Evolutionary conservation across 1,140 invertebrate species (phyloP), one percentile per base, ranked within the genome.

Genomic region (Aphis gossypii): DNA sequence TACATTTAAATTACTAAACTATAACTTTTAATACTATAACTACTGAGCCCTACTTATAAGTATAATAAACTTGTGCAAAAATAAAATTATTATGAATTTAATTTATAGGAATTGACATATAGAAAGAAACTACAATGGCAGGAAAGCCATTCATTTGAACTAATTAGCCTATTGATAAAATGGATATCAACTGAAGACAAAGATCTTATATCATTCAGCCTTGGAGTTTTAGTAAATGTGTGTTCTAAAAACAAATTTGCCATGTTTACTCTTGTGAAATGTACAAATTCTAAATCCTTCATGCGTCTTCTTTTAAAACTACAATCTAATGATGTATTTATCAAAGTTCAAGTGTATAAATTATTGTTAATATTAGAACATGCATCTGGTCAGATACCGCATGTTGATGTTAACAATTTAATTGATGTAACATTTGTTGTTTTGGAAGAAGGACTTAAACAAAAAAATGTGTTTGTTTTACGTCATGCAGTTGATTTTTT

Each of bases 371-470:
- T 56, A 21, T 84, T 93, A 56, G 92, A 93, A 54, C 82, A 93
- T 56, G 92, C 86, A 54, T 93, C 82, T 54, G 92, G 46, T 54
- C 92, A 93, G 11, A 38, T 93, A 84, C 92, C 92, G 4, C 7
- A 84, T 86, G 35, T 86, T 44, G 92, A 93, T 86, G 35, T 93
- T 51, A 56, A 93, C 20, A 48, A 93, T 93, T 86, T 93, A 54
- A 86, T 93, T 93, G 92, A 93, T 86, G 46, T 54, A 38, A 93
- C 48, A 51, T 93, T 93, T 38, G 38, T 30, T 84, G 82, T 93
- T 93, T 93, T 93, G 82, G 92, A 93, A 93, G 92, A 93, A 93
- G 92, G 92, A 30, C 25, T 93, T n/a, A 93, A 93, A 41, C 11
- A 7, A 56, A 83, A 93, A 54, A 93, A 86, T 86, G 23, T 84